Conservation (phyloP, 2,113 vertebrate species). For the Bufo bufo region DNA sequence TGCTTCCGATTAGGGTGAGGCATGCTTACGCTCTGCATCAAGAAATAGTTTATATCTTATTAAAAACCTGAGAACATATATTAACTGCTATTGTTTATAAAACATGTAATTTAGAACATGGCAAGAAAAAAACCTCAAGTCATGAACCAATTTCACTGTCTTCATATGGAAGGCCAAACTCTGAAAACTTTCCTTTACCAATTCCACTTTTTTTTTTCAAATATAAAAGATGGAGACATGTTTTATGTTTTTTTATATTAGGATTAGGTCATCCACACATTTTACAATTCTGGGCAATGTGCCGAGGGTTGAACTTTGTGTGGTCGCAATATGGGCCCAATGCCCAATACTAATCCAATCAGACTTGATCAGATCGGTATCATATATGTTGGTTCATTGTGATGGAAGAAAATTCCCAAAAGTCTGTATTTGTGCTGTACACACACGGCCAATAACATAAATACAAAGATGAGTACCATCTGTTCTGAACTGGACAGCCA, state of each 20-base stretch:
- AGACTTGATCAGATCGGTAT: slow-evolving; percentile 3
- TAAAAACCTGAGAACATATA: slow-evolving; percentile 22
- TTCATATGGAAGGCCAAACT: background rate
- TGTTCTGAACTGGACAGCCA: background rate
- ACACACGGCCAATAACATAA: background rate
- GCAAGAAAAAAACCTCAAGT: background rate
- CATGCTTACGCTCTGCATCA: background rate
- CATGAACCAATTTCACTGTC: background rate
- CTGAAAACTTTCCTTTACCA: background rate
- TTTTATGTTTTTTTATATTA: background rate
- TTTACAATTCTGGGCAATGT: background rate
- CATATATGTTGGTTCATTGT: background rate
- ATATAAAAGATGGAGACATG: background rate
- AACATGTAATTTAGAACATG: slow-evolving; percentile 15
- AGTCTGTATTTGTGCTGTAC: background rate
- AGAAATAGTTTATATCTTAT: slow-evolving; percentile 3
- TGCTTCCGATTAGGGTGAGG: slow-evolving; percentile 11
- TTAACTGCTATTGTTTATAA: slow-evolving; percentile 6
- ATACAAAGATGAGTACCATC: background rate
- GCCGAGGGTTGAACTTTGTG: background rate
- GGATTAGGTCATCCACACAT: background rate
- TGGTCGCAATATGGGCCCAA: background rate
- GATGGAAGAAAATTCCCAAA: background rate
- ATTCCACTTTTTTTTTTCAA: slow-evolving; percentile 1
- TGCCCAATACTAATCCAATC: slow-evolving; percentile 7